A percentile compares a stretch with the other conserved stretches of the same genome.
phyloP scores from a whole-genome alignment of 2,888 invertebrate genomes.

The Troides oblongomaculatus region DNA sequence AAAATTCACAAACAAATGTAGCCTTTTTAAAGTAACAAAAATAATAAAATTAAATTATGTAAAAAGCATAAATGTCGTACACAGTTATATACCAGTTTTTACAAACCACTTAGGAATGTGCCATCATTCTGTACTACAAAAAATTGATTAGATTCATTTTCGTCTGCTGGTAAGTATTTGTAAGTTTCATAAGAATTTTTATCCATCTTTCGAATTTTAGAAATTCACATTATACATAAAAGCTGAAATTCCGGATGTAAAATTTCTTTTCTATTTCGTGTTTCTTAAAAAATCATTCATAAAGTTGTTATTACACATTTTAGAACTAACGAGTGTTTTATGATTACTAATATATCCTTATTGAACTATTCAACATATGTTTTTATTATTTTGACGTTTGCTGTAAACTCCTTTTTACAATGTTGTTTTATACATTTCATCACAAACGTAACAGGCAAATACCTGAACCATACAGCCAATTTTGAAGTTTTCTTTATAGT shows the following conservation, averaged over 20 bases:
- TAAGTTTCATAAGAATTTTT: constrained; percentile 61
- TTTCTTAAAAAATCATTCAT: too few relatives aligned
- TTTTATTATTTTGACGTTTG: neutral
- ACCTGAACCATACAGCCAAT: too few relatives aligned
- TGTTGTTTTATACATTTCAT: too few relatives aligned
- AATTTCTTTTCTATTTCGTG: too few relatives aligned
- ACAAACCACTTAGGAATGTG: constrained; percentile 54
- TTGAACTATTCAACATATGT: neutral
- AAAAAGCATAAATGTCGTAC: neutral
- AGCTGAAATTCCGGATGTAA: neutral
- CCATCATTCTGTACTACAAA: constrained; percentile 68
- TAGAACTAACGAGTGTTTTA: too few relatives aligned
- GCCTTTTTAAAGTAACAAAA: constrained; percentile 6
- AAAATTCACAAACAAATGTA: too few relatives aligned
- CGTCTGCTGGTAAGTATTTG: constrained; percentile 52
- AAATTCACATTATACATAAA: neutral
- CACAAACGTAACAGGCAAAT: too few relatives aligned
- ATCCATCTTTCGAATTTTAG: constrained; percentile 48
- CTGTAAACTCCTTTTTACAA: neutral
- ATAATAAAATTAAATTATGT: neutral
- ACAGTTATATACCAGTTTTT: neutral
- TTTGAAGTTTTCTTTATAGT: too few relatives aligned
- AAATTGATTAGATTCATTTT: constrained; percentile 53
- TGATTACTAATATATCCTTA: neutral
- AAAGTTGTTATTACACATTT: too few relatives aligned